Evolutionary conservation across 2,888 invertebrate genomes (phyloP).

Genomic region (Amiota communis): DNA sequence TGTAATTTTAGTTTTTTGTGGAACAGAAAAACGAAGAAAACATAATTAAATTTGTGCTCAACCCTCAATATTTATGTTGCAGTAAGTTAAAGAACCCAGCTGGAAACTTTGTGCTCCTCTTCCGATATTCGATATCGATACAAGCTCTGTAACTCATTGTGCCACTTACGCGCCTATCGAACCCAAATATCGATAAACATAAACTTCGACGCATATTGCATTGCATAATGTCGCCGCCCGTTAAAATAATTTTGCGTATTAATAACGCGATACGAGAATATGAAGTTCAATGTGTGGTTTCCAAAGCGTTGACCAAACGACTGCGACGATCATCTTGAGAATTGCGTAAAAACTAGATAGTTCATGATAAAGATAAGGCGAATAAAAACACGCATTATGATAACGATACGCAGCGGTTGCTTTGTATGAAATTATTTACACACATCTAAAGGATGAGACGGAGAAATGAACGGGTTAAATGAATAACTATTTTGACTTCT

Average conservation of each 20-base stretch:
- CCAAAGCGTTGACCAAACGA: no score
- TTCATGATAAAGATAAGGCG: no score
- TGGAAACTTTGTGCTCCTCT: conserved; percentile 2
- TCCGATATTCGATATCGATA: conserved; percentile 1
- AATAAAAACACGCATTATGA: conserved; percentile 60
- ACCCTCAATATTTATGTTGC: conserved; percentile 3
- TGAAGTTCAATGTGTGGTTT: no score
- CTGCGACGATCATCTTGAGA: no score
- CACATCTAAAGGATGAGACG: conserved; percentile 36
- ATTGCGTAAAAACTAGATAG: no score
- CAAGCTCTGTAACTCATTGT: conserved; percentile 9
- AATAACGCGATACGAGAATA: background rate
- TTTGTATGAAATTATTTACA: conserved; percentile 67
- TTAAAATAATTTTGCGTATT: conserved; percentile 24
- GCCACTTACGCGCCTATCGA: conserved; percentile 54
- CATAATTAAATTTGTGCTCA: background rate
- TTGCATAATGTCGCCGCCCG: conserved; percentile 47
- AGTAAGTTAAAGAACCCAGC: background rate
- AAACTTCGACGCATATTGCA: conserved; percentile 54
- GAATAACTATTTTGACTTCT: no score
- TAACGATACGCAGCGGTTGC: conserved; percentile 68
- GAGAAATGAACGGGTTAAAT: no score
- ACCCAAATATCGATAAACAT: conserved; percentile 62
- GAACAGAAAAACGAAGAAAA: background rate
- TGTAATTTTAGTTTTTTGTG: conserved; percentile 18